Percentiles rank a stretch among this genome's conserved stretches.
Conservation (phyloP, 2,113 vertebrate species). For the Caracal caracal region DNA sequence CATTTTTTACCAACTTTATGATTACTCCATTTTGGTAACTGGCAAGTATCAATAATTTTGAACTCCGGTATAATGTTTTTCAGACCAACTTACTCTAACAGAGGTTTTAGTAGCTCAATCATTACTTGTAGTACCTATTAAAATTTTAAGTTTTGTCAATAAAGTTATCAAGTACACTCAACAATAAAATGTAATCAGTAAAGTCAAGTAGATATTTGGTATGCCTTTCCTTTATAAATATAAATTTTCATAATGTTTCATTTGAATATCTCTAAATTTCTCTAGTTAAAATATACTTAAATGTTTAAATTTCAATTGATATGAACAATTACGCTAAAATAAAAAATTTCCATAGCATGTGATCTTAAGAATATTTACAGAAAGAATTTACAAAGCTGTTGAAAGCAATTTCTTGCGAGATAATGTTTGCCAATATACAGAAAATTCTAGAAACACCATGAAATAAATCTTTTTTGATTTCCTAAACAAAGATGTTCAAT, state of each 20-base stretch:
- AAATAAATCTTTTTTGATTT: not conserved
- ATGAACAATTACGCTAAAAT: not conserved
- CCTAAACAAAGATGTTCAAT: not conserved
- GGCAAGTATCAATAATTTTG: conserved; percentile 43
- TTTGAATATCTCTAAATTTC: not conserved
- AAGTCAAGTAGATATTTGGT: not conserved
- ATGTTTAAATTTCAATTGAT: not conserved
- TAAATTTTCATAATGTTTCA: not conserved
- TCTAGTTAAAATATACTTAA: not conserved
- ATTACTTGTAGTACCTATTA: conserved; percentile 46
- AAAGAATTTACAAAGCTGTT: not conserved
- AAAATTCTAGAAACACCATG: not conserved
- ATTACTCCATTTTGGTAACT: conserved; percentile 4
- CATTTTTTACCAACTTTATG: not conserved
- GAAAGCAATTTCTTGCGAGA: not conserved
- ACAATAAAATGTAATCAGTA: conserved; percentile 37
- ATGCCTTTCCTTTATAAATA: not conserved
- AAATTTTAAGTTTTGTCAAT: conserved; percentile 52
- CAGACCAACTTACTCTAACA: conserved; percentile 52
- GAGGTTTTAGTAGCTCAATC: not conserved
- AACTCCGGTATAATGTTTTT: not conserved
- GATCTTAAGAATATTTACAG: not conserved
- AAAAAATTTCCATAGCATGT: not conserved
- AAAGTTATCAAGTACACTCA: conserved; percentile 46
- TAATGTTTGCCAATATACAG: not conserved